These are phyloP conservation scores for Nansenia antarctica DNA, from an alignment of 2,113 vertebrate genomes.

Conservation along the genomic window DNA sequence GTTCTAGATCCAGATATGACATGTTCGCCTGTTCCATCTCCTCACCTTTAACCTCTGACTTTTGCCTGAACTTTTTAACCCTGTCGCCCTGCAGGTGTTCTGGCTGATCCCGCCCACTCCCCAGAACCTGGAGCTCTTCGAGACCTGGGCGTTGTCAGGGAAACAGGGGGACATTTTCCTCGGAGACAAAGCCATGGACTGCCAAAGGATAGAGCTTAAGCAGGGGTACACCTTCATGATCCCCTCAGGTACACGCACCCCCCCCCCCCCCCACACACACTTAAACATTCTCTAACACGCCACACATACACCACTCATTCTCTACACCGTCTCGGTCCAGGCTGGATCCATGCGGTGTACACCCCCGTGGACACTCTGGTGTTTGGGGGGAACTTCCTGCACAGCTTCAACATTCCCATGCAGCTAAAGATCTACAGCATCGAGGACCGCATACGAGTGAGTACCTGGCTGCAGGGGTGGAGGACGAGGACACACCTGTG, in stretches of 20 bases:
- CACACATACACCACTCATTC: neutral
- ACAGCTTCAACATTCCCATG: slow-evolving; percentile 99
- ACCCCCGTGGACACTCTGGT: slow-evolving; percentile 96
- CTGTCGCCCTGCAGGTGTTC: slow-evolving; percentile 84
- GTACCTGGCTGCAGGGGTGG: slow-evolving; percentile 39
- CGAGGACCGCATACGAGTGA: slow-evolving; percentile 94
- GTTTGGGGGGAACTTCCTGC: slow-evolving; percentile 96
- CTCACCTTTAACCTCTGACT: neutral
- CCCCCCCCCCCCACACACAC: neutral
- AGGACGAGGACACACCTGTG: no score
- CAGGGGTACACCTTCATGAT: slow-evolving; percentile 98
- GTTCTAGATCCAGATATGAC: no score
- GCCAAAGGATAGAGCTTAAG: slow-evolving; percentile 94
- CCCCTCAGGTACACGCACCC: slow-evolving; percentile 84
- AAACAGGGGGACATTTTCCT: slow-evolving; percentile 98
- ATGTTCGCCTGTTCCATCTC: neutral
- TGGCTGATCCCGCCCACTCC: slow-evolving; percentile 97
- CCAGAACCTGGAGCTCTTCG: slow-evolving; percentile 96
- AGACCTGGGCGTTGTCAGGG: slow-evolving; percentile 98
- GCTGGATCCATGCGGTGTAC: slow-evolving; percentile 98
- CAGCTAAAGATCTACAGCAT: slow-evolving; percentile 97
- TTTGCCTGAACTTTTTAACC: no score
- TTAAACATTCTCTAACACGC: neutral
- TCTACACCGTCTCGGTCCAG: slow-evolving; percentile 59
- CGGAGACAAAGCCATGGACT: slow-evolving; percentile 91